These are phyloP conservation scores for Todiramphus chloris DNA, from an alignment of 2,113 vertebrate genomes.

Conservation along the genomic window DNA sequence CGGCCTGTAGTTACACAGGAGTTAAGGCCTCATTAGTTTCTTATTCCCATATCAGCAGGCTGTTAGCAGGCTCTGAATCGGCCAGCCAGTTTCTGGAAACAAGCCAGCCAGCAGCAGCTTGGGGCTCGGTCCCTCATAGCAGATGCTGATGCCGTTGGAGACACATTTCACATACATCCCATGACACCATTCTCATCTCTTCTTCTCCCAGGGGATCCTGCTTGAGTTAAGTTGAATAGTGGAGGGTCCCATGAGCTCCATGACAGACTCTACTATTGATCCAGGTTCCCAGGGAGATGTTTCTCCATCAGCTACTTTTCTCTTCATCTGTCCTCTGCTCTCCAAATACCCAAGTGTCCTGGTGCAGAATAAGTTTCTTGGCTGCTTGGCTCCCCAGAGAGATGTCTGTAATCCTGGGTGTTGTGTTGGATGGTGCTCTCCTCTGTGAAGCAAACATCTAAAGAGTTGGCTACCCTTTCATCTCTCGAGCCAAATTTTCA, in stretches of 20 bases:
- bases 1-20: constrained; percentile 41
- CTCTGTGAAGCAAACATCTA: constrained; percentile 9
- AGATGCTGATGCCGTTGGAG: neutral
- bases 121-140: neutral
- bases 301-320: neutral
- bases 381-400: neutral
- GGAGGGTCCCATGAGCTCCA: neutral
- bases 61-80: constrained; percentile 52
- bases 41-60: constrained; percentile 55
- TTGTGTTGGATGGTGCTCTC: neutral
- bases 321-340: neutral
- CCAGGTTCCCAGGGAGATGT: neutral
- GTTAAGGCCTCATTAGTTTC: constrained; percentile 65
- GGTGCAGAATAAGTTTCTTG: neutral
- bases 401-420: neutral
- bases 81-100: neutral
- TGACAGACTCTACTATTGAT: neutral
- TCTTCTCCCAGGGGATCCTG: neutral
- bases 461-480: constrained; percentile 1
- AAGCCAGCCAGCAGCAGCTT: neutral
- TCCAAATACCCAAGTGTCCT: neutral
- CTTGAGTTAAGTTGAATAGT: neutral
- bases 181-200: neutral
- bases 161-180: neutral
- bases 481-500: neutral